A percentile compares a stretch with the other conserved stretches of the same genome.
phyloP scores from a whole-genome alignment of 2,797 vertebrate genomes.

The Heteromormyrus szaboi region DNA sequence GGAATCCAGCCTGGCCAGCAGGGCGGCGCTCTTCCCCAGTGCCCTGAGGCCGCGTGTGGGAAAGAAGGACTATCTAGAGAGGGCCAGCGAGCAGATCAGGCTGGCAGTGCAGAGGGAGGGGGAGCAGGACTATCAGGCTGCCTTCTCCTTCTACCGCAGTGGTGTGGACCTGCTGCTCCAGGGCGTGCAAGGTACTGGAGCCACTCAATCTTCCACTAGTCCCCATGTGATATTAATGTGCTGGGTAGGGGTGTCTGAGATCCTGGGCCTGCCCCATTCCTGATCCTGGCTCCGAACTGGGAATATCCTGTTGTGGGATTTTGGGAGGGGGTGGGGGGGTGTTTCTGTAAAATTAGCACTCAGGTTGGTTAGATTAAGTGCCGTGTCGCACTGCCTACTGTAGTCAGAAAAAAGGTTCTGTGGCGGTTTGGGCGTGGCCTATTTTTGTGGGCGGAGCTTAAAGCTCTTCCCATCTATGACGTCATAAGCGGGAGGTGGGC shows the following conservation, averaged over 20 bases:
- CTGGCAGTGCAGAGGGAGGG: slow-evolving; percentile 86
- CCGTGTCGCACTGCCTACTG: neutral
- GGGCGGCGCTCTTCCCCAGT: slow-evolving; percentile 64
- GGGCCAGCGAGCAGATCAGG: slow-evolving; percentile 81
- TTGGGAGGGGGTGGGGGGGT: neutral
- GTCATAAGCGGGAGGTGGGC: too few species aligned
- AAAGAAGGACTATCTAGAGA: slow-evolving; percentile 81
- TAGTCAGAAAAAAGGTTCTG: neutral
- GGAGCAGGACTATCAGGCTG: slow-evolving; percentile 80
- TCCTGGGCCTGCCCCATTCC: neutral
- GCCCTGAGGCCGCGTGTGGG: slow-evolving; percentile 64
- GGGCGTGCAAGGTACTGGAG: slow-evolving; percentile 82
- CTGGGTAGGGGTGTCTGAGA: neutral
- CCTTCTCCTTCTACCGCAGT: slow-evolving; percentile 80
- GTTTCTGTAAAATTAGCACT: neutral
- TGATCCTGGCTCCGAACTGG: neutral
- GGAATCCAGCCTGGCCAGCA: slow-evolving; percentile 64
- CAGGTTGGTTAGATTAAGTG: neutral
- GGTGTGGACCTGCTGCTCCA: slow-evolving; percentile 87
- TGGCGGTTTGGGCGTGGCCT: too few species aligned
- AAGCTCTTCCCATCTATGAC: too few species aligned
- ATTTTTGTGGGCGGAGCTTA: too few species aligned
- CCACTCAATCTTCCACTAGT: neutral
- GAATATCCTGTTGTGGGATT: neutral
- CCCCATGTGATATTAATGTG: neutral